Conservation (phyloP, 2,113 vertebrate species). For the Probosciger aterrimus region DNA sequence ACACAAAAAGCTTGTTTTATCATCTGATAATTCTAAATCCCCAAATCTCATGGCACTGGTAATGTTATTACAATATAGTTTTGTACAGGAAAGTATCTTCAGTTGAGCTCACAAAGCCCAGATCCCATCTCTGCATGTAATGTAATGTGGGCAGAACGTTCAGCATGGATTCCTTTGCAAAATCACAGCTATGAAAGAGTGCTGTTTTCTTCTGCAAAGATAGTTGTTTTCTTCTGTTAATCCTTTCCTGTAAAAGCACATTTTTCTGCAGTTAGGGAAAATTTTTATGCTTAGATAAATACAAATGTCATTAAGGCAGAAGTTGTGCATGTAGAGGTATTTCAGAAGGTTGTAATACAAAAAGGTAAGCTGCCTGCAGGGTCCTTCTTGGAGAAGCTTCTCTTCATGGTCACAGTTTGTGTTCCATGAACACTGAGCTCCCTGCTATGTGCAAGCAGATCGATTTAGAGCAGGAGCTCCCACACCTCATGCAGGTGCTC, state of each 20-base stretch:
- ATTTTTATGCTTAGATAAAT: neutral
- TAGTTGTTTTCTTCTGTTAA: neutral
- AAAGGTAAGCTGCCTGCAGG: neutral
- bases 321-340: neutral
- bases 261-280: neutral
- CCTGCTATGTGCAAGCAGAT: accelerated
- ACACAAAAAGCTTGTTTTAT: neutral
- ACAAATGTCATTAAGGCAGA: neutral
- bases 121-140: no score
- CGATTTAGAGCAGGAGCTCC: neutral
- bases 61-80: neutral
- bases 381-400: neutral
- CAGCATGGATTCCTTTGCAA: neutral
- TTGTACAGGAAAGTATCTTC: neutral
- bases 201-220: neutral
- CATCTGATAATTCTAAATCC: neutral
- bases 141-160: accelerated
- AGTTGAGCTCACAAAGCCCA: neutral
- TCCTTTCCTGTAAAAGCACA: neutral
- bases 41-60: neutral
- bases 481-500: neutral
- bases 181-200: neutral
- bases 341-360: neutral
- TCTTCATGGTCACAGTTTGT: no score
- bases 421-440: neutral